phyloP scores from a whole-genome alignment of 1,140 invertebrate genomes.

The Gonioctena quinquepunctata region DNA sequence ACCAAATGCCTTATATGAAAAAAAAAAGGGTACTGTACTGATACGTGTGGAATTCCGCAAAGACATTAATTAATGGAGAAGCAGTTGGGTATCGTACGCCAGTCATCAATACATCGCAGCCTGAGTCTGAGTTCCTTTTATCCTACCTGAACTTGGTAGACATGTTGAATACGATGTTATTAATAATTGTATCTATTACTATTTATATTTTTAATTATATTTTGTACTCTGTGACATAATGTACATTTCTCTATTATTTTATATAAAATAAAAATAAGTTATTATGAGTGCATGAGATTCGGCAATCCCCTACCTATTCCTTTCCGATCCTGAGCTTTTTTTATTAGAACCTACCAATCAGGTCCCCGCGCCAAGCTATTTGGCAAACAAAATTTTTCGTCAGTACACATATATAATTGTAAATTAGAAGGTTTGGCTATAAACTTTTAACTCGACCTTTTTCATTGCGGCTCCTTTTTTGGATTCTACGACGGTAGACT shows the following conservation, averaged over 20 bases:
- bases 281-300: not conserved
- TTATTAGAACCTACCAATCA: too few species aligned
- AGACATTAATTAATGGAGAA: slow-evolving; percentile 9
- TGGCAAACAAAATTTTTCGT: too few species aligned
- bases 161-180: slow-evolving; percentile 36
- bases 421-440: too few species aligned
- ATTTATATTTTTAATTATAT: slow-evolving; percentile 53
- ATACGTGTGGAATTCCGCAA: slow-evolving; percentile 16
- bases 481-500: too few species aligned
- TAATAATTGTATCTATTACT: slow-evolving; percentile 41
- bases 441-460: too few species aligned
- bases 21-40: slow-evolving; percentile 8
- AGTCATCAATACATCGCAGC: slow-evolving; percentile 7
- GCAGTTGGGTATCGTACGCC: not conserved
- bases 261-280: slow-evolving; percentile 50
- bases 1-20: slow-evolving; percentile 18
- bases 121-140: slow-evolving; percentile 43
- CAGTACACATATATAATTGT: too few species aligned
- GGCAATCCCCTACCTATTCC: not conserved
- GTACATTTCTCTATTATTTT: slow-evolving; percentile 53
- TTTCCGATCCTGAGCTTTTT: too few species aligned
- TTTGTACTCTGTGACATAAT: slow-evolving; percentile 52
- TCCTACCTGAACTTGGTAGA: slow-evolving; percentile 34
- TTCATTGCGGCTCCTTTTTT: too few species aligned
- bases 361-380: too few species aligned